Evolutionary conservation across 2,797 vertebrate genomes (phyloP).

Genomic region (Enteromius argenteus): DNA sequence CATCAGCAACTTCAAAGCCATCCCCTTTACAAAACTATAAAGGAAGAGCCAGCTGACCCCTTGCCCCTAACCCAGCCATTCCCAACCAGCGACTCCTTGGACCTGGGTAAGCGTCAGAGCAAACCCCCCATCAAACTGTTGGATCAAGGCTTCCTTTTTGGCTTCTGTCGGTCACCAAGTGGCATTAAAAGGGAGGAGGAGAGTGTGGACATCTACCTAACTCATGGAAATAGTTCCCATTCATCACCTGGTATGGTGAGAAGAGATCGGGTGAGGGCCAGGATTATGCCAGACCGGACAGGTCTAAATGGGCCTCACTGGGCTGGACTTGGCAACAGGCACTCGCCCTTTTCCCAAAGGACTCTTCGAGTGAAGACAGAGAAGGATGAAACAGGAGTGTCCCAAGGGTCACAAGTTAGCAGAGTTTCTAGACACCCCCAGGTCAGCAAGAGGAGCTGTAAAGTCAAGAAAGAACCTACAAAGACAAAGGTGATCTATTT

Average conservation of each 20-base stretch:
- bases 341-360: constrained; percentile 55
- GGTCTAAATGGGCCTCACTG: constrained; percentile 63
- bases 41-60: constrained; percentile 82
- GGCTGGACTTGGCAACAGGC: constrained; percentile 61
- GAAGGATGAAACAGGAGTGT: constrained; percentile 66
- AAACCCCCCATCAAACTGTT: constrained; percentile 84
- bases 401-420: constrained; percentile 60
- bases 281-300: constrained; percentile 56
- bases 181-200: constrained; percentile 82
- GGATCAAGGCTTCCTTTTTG: constrained; percentile 84
- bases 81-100: constrained; percentile 72
- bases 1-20: constrained; percentile 71
- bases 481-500: constrained; percentile 58
- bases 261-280: constrained; percentile 53
- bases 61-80: constrained; percentile 72
- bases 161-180: constrained; percentile 77
- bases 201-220: constrained; percentile 81
- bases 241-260: constrained; percentile 34
- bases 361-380: constrained; percentile 69
- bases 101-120: constrained; percentile 83
- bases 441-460: constrained; percentile 66
- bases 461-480: constrained; percentile 58
- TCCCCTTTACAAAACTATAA: constrained; percentile 80
- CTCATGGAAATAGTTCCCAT: constrained; percentile 57
- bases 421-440: constrained; percentile 59